Conservation (phyloP, 2,888 invertebrate genomes). For the Adela reaumurella region DNA sequence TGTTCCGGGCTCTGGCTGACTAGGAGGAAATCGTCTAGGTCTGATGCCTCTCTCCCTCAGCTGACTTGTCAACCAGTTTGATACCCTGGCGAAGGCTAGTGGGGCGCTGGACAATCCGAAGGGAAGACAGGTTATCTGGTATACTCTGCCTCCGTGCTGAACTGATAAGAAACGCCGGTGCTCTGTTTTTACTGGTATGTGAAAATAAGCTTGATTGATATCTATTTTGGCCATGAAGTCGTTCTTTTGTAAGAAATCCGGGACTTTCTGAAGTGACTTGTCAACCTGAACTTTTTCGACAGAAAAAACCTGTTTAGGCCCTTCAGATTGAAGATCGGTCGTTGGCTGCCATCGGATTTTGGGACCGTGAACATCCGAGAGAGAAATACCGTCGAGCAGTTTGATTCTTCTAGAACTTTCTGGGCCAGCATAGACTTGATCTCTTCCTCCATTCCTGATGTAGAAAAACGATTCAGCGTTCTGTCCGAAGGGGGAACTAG, state of each 20-base stretch:
- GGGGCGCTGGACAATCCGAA: conserved; percentile 16
- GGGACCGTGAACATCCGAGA: background rate
- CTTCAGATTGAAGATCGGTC: background rate
- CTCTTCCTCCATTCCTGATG: background rate
- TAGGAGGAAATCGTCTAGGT: conserved; percentile 16
- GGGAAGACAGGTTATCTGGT: conserved; percentile 12
- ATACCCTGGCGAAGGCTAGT: conserved; percentile 11
- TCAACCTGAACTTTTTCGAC: background rate
- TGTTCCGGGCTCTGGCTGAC: conserved; percentile 4
- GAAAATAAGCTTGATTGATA: background rate
- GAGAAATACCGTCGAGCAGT: background rate
- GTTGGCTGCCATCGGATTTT: background rate
- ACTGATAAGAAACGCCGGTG: conserved; percentile 11
- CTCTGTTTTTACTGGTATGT: conserved; percentile 1
- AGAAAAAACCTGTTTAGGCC: background rate
- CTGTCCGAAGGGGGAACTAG: background rate
- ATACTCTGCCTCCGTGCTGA: conserved; percentile 5
- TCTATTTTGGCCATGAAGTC: background rate
- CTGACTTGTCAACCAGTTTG: conserved; percentile 14
- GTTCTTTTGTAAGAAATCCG: background rate
- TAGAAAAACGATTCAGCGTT: background rate
- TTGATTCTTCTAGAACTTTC: background rate
- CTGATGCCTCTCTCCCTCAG: conserved; percentile 11
- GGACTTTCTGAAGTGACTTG: background rate
- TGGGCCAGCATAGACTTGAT: background rate